These are phyloP conservation scores for Pampus argenteus DNA, from an alignment of 2,797 vertebrate genomes.

Conservation along the genomic window DNA sequence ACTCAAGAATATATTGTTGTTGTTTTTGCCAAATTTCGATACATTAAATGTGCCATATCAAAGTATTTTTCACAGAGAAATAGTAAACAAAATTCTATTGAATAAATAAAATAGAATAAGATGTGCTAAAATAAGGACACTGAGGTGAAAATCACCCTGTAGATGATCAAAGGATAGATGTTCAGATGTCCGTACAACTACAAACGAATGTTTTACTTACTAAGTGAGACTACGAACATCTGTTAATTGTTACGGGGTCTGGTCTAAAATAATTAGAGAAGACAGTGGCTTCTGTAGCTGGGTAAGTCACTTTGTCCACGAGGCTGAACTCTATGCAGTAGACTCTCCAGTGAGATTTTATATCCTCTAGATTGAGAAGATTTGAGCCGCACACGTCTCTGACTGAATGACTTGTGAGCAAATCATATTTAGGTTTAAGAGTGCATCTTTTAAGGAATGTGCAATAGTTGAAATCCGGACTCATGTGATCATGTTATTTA, in stretches of 20 bases:
- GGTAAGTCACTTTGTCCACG: slow-evolving; percentile 63
- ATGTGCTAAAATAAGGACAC: slow-evolving; percentile 14
- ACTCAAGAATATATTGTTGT: slow-evolving; percentile 63
- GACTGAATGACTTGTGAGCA: slow-evolving; percentile 58
- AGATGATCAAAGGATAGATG: slow-evolving; percentile 43
- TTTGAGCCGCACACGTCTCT: slow-evolving; percentile 67
- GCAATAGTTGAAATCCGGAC: slow-evolving; percentile 83
- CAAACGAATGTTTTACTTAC: slow-evolving; percentile 5
- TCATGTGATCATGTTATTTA: slow-evolving; percentile 84
- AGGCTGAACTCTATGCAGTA: slow-evolving; percentile 82
- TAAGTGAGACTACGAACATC: slow-evolving; percentile 30
- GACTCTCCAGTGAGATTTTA: slow-evolving; percentile 77
- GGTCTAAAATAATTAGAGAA: slow-evolving; percentile 40
- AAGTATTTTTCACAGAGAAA: slow-evolving; percentile 74
- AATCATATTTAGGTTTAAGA: slow-evolving; percentile 68
- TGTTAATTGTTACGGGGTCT: slow-evolving; percentile 30
- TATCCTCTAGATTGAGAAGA: slow-evolving; percentile 67
- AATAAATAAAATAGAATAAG: slow-evolving; percentile 56
- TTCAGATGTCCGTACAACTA: slow-evolving; percentile 18
- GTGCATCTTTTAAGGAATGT: slow-evolving; percentile 82
- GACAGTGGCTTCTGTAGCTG: slow-evolving; percentile 65
- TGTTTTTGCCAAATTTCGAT: slow-evolving; percentile 81
- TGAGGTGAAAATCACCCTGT: slow-evolving; percentile 38
- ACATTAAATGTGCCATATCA: slow-evolving; percentile 82
- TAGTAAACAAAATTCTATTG: slow-evolving; percentile 50